Conservation (phyloP, 2,113 vertebrate species). For the Colaptes auratus region DNA sequence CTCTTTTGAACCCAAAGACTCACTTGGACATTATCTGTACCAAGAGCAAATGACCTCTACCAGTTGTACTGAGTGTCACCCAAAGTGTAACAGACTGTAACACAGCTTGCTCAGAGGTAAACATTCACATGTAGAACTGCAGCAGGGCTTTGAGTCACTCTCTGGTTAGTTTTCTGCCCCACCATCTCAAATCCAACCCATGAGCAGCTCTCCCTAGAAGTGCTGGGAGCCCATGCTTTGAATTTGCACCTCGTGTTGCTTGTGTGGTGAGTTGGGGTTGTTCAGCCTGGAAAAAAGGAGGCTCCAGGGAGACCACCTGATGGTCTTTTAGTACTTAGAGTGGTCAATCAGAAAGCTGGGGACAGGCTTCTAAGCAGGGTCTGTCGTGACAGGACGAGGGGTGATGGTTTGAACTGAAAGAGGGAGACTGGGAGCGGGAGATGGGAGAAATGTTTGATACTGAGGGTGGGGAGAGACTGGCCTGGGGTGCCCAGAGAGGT, state of each 20-base stretch:
- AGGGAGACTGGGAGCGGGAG: too few relatives aligned
- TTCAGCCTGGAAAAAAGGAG: too few relatives aligned
- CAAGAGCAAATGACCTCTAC: constrained; percentile 70
- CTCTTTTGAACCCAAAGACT: constrained; percentile 50
- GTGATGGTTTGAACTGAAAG: too few relatives aligned
- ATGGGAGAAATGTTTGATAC: too few relatives aligned
- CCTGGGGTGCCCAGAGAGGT: too few relatives aligned
- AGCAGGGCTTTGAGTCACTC: background rate
- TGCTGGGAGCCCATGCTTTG: background rate
- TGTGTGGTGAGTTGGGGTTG: background rate
- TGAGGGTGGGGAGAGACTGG: too few relatives aligned
- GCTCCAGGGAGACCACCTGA: too few relatives aligned
- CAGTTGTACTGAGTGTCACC: constrained; percentile 53
- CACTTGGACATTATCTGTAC: constrained; percentile 56
- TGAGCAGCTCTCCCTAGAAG: background rate
- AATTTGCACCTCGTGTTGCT: background rate
- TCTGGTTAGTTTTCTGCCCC: background rate
- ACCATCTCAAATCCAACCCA: background rate
- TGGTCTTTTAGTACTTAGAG: too few relatives aligned
- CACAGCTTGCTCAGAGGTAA: background rate
- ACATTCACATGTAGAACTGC: background rate
- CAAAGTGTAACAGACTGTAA: background rate
- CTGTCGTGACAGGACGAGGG: too few relatives aligned
- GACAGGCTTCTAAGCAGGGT: too few relatives aligned
- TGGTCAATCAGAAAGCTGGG: too few relatives aligned